Evolutionary conservation across 2,113 vertebrate species (phyloP).

Genomic region (Amazona vittata): DNA sequence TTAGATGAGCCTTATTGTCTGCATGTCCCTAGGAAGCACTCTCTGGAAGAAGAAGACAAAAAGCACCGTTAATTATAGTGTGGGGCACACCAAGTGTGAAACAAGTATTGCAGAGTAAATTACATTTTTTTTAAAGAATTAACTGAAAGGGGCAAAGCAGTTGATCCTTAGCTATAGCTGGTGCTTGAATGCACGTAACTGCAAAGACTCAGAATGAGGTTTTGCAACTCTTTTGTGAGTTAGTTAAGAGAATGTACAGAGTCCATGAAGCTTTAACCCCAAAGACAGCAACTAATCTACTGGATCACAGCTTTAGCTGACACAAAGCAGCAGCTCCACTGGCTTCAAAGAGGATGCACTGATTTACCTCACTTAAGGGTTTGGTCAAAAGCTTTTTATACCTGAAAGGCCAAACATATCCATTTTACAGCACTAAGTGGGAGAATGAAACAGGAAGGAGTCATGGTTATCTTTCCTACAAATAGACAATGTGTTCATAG

Average conservation of each 20-base stretch:
- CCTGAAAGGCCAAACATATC: not conserved
- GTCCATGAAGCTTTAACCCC: not conserved
- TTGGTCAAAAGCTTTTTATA: not conserved
- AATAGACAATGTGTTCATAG: not conserved
- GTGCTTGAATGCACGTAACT: not conserved
- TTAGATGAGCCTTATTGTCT: constrained; percentile 59
- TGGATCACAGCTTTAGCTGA: not conserved
- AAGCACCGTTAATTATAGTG: not conserved
- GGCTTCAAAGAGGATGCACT: not conserved
- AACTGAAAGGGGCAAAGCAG: not conserved
- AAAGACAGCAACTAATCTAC: not conserved
- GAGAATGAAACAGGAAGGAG: not conserved
- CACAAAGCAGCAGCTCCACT: not conserved
- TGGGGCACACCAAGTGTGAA: not conserved
- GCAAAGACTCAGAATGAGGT: not conserved
- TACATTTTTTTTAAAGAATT: not conserved
- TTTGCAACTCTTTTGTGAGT: not conserved
- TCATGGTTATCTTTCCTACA: not conserved
- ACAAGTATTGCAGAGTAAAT: not conserved
- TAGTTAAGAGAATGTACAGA: not conserved
- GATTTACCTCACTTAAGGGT: not conserved
- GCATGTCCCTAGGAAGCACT: constrained; percentile 26
- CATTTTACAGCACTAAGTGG: not conserved
- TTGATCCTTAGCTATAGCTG: not conserved
- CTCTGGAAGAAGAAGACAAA: not conserved